Evolutionary conservation across 1,140 invertebrate species (phyloP), one percentile per base, ranked within the genome.

Genomic region (Semibalanus balanoides): DNA sequence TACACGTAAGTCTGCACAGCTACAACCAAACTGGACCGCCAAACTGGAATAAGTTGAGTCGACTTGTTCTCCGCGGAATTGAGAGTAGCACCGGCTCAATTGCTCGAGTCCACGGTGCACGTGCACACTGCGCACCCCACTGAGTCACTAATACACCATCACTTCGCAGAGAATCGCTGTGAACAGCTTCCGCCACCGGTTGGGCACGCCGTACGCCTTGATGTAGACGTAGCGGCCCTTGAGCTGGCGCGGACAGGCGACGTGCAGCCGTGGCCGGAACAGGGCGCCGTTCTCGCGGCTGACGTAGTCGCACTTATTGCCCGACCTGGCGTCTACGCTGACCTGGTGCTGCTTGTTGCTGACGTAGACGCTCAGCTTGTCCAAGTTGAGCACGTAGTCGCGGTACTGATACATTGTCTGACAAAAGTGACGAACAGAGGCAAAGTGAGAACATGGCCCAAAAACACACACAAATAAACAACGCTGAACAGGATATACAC

Each of bases 121-220:
- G 35, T n/a, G 35, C 35, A 17, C 35, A 7, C 35, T 40, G 35
- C 35, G 5, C 17, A 5, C 35, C 35, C 35, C 35, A 17, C 35
- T 17, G 35, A 5, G 5, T 40, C 35, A 40, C 81, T 77, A 84
- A 77, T 87, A 87, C n/a, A 87, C 85, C 80, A 83, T 83, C 22
- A 88, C 86, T 82, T 88, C 87, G 79, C 87, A 88, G 19, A 88
- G 79, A 30, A 88, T 84, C 64, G 86, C 84, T 69, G 84, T 86
- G 80, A 87, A 88, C 7, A 87, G 80, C 76, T 84, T 81, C 76
- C 83, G 85, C 84, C 85, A 87, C 64, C 85, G 82, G 79, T 86
- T 84, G n/a, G 84, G 82, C 3, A 85, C 82, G n/a, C 87, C 86
- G 77, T 83, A 84, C 0, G 86, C 86, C 79, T 86, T 84, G 31